These are phyloP conservation scores for Cryptocheilus praepositus DNA, from an alignment of 2,888 invertebrate species.

Conservation along the genomic window DNA sequence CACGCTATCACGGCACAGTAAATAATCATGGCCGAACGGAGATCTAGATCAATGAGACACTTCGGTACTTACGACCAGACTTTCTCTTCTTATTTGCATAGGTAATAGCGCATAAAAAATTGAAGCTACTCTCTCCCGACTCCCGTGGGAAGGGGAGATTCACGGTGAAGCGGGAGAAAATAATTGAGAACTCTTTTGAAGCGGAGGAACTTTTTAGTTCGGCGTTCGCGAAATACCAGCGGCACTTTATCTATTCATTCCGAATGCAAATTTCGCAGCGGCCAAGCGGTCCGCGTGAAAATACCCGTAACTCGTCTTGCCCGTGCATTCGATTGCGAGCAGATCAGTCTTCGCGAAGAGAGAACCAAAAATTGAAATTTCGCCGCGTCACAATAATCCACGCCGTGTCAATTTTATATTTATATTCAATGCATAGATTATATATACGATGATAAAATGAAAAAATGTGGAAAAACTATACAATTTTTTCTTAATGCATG, in stretches of 20 bases:
- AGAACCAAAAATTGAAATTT: too few relatives aligned
- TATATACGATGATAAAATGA: too few relatives aligned
- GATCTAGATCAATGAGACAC: neutral
- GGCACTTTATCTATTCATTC: constrained; percentile 37
- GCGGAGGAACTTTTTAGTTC: constrained; percentile 28
- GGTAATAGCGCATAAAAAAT: constrained; percentile 56
- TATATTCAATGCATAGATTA: too few relatives aligned
- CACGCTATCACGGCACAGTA: too few relatives aligned
- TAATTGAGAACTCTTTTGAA: constrained; percentile 48
- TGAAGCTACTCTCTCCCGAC: constrained; percentile 36
- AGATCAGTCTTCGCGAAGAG: too few relatives aligned
- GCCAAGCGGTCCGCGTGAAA: constrained; percentile 9
- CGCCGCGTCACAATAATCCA: too few relatives aligned
- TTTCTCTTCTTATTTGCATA: constrained; percentile 49
- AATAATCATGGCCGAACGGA: neutral
- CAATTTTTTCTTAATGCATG: too few relatives aligned
- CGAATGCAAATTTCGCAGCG: constrained; percentile 33
- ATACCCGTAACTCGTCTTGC: too few relatives aligned
- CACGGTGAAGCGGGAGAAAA: constrained; percentile 31
- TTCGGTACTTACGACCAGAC: constrained; percentile 7
- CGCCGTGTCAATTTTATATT: too few relatives aligned
- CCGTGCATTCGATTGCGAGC: too few relatives aligned
- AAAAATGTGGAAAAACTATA: too few relatives aligned
- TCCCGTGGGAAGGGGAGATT: constrained; percentile 18
- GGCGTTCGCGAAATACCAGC: constrained; percentile 27